Evolutionary conservation across 2,113 vertebrate species (phyloP).

Genomic region (Hippoglossus stenolepis): DNA sequence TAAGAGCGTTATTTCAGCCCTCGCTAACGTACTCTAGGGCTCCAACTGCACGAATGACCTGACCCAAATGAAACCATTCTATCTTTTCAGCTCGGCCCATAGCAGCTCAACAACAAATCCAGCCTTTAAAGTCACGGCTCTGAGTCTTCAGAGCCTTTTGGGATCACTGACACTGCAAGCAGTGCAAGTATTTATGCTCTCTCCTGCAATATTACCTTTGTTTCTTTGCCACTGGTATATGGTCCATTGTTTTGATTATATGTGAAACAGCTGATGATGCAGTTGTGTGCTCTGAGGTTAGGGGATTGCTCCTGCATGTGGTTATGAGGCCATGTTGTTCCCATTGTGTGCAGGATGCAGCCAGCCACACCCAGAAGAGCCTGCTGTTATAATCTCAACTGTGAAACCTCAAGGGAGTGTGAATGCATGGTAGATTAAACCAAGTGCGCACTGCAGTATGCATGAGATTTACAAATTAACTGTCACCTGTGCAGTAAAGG

Average conservation of each 20-base stretch:
- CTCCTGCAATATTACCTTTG: constrained; percentile 16
- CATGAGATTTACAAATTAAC: constrained; percentile 51
- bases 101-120: constrained; percentile 51
- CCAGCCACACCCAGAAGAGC: constrained; percentile 39
- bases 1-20: constrained; percentile 65
- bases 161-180: constrained; percentile 30
- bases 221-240: constrained; percentile 26
- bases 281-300: constrained; percentile 23
- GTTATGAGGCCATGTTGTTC: constrained; percentile 5
- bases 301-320: neutral
- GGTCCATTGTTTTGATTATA: constrained; percentile 15
- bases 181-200: constrained; percentile 22
- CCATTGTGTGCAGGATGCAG: constrained; percentile 14
- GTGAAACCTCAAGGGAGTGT: constrained; percentile 37
- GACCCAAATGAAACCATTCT: constrained; percentile 63
- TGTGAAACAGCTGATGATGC: constrained; percentile 17
- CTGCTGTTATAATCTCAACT: constrained; percentile 32
- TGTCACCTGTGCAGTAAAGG: constrained; percentile 43
- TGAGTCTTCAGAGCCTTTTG: constrained; percentile 14
- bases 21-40: constrained; percentile 72
- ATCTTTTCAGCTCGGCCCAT: constrained; percentile 66
- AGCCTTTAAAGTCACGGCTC: neutral
- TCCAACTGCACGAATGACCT: constrained; percentile 60
- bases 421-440: constrained; percentile 42
- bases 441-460: constrained; percentile 41